Percentiles rank a stretch among this genome's conserved stretches.
Evolutionary conservation across 1,140 invertebrate genomes (phyloP).

Genomic region (Chrysomallon squamiferum): DNA sequence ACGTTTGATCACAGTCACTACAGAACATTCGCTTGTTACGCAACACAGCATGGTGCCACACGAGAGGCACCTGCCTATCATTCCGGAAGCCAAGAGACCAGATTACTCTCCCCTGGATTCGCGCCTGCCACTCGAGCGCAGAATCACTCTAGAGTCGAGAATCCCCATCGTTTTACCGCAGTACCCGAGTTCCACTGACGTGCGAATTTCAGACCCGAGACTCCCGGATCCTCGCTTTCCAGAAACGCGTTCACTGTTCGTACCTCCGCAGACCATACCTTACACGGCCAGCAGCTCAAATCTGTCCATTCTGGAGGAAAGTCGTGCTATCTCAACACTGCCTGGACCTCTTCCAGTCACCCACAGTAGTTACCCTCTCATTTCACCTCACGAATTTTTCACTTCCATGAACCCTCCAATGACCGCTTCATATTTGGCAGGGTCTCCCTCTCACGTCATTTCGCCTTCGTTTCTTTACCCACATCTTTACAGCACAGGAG

Average conservation of each 20-base stretch:
- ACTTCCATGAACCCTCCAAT: conserved; percentile 34
- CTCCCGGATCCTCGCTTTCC: conserved; percentile 37
- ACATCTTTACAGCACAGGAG: conserved; percentile 32
- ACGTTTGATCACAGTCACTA: neutral
- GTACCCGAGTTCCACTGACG: conserved; percentile 25
- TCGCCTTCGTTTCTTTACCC: conserved; percentile 46
- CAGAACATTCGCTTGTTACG: conserved; percentile 3
- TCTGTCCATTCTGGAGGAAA: conserved; percentile 48
- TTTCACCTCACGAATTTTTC: conserved; percentile 41
- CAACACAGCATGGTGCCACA: conserved; percentile 19
- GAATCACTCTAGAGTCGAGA: conserved; percentile 23
- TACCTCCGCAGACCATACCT: conserved; percentile 21
- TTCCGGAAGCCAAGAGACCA: conserved; percentile 39
- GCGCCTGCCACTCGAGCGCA: conserved; percentile 22
- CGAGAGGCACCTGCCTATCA: conserved; percentile 27
- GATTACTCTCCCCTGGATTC: conserved; percentile 37
- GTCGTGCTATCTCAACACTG: conserved; percentile 38
- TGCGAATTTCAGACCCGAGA: conserved; percentile 35
- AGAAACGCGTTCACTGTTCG: conserved; percentile 13
- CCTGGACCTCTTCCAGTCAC: conserved; percentile 26
- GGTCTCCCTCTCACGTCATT: conserved; percentile 28
- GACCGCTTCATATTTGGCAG: conserved; percentile 27
- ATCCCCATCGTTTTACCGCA: conserved; percentile 31
- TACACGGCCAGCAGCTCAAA: conserved; percentile 40
- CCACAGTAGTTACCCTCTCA: conserved; percentile 33